Percentiles rank a stretch among this genome's conserved stretches.
phyloP scores from a whole-genome alignment of 2,888 invertebrate genomes.

The Sesia bembeciformis region DNA sequence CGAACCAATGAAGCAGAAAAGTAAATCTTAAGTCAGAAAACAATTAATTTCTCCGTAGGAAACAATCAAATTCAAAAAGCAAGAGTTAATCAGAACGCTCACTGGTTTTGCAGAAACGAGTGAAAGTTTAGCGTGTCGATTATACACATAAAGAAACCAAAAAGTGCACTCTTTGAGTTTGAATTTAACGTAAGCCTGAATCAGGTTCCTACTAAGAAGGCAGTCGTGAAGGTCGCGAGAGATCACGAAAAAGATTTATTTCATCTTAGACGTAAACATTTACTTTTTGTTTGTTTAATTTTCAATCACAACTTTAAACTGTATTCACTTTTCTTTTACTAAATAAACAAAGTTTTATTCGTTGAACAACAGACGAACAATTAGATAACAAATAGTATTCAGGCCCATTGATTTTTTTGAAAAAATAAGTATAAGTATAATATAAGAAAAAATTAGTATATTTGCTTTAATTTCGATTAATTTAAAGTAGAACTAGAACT shows the following conservation, averaged over 20 bases:
- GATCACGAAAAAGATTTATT: constrained; percentile 15
- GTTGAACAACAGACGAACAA: no score
- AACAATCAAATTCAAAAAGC: constrained; percentile 32
- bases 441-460: no score
- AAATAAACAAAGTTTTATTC: no score
- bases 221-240: constrained; percentile 34
- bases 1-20: constrained; percentile 16
- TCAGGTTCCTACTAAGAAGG: constrained; percentile 18
- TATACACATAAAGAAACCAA: constrained; percentile 28
- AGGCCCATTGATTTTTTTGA: no score
- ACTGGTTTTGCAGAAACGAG: constrained; percentile 43
- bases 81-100: constrained; percentile 41
- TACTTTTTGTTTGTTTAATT: background rate
- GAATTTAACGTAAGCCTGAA: constrained; percentile 6
- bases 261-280: constrained; percentile 9
- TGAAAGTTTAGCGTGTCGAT: constrained; percentile 38
- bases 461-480: no score
- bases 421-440: no score
- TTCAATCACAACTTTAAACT: background rate
- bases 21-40: constrained; percentile 13
- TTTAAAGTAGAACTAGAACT: no score
- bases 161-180: constrained; percentile 6
- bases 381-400: no score
- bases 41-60: constrained; percentile 25
- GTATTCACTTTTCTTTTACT: no score